Base-by-base conservation (phyloP, 2,888 invertebrate species). In the Hypselothyrea guttata region DNA sequence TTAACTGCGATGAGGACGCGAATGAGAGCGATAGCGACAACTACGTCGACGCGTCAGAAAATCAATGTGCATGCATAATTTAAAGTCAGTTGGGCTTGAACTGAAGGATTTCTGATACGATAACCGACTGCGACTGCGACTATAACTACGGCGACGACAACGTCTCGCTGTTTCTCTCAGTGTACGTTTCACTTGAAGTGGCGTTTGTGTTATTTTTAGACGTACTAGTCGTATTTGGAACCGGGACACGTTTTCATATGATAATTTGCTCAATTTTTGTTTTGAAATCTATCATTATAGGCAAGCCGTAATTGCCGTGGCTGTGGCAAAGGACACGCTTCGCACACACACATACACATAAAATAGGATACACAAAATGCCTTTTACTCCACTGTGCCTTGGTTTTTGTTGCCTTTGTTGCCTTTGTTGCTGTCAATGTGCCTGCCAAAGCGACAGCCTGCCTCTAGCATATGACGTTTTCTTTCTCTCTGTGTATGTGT, bases 1-100 rank as follows among this genome's bases (percentile, higher is more conserved):
- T 47, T 59, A 57, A 57, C 59, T 52, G 22, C 51, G 42, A 46
- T 56, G 60, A 33, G 57, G 45, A 40, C 52, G 38, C 47, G 11
- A 41, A 47, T 15, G 35, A 47, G n/a, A 27, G 47, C 33, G 56
- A 38, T 46, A 51, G 38, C 44, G 53, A 37, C 33, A 38, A 42
- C 41, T 55, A 33, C 34, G 57, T 18, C 58, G 54, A 51, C 44
- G 74, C 62, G 57, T 69, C 57, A 61, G 45, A 85, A 85, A 82
- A 82, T 82, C 81, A 82, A 85, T 82, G 84, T 81, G 57, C 76
- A 79, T 82, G 69, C 77, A 82, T 85, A 74, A 85, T 82, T 85
- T 76, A 83, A 79, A 70, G 68, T 65, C 64, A 58, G 60, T 69
- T 75, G 57, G 45, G 33, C 40, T 18, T n/a, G 40, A n/a, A 5